Evolutionary conservation across 2,888 invertebrate genomes (phyloP).

Genomic region (Drosophila ustulata): DNA sequence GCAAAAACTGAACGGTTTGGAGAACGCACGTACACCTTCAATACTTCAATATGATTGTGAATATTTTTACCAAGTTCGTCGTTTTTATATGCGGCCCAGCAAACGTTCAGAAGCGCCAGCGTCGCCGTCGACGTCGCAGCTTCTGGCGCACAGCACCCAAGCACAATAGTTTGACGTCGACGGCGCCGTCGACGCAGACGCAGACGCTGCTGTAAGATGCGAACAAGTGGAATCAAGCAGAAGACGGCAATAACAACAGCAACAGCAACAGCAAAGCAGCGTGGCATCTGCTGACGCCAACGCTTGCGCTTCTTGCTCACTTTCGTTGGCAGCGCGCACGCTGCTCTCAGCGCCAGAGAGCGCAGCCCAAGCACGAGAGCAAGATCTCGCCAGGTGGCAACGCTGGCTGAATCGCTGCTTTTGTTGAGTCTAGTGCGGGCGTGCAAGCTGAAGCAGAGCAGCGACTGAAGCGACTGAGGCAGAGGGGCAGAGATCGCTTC

Average conservation of each 20-base stretch:
- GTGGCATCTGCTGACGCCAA: conserved; percentile 24
- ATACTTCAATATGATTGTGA: conserved; percentile 78
- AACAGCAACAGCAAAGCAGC: conserved; percentile 25
- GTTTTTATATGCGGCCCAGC: conserved; percentile 76
- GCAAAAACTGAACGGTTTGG: conserved; percentile 43
- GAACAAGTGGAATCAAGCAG: conserved; percentile 70
- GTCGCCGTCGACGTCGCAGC: conserved; percentile 43
- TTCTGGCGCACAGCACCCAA: conserved; percentile 24
- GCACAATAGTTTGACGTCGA: conserved; percentile 41
- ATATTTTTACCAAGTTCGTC: conserved; percentile 73
- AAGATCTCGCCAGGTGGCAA: conserved; percentile 17
- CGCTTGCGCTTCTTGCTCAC: conserved; percentile 49
- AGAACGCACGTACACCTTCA: conserved; percentile 63
- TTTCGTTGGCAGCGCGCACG: conserved; percentile 55
- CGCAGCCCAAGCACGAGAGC: conserved; percentile 9
- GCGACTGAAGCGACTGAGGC: conserved; percentile 2
- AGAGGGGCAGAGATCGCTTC: conserved; percentile 11
- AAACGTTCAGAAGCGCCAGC: conserved; percentile 46
- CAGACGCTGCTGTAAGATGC: conserved; percentile 55
- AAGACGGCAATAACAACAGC: conserved; percentile 35
- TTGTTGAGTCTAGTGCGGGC: conserved; percentile 39
- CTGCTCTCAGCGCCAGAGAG: conserved; percentile 14
- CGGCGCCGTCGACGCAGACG: conserved; percentile 21
- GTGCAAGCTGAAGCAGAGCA: conserved; percentile 38
- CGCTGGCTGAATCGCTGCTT: conserved; percentile 13